A percentile compares a stretch with the other conserved stretches of the same genome.
Evolutionary conservation across 2,888 invertebrate species (phyloP).

Genomic region (Diarsia brunnea): DNA sequence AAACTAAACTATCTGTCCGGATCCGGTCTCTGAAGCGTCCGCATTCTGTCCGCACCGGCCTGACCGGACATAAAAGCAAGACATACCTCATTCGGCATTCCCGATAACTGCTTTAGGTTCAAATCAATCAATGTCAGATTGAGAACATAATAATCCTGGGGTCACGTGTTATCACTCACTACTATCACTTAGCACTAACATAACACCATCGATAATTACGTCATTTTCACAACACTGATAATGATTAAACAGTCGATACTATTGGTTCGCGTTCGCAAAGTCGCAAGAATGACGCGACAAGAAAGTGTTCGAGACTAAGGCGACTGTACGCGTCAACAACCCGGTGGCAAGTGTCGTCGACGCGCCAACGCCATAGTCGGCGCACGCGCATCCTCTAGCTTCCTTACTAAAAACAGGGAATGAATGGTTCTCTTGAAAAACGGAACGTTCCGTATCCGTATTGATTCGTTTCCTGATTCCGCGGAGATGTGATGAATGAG

Average conservation of each 20-base stretch:
- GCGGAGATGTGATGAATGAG: slow-evolving; percentile 66
- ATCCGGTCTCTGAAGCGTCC: neutral
- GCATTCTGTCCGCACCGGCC: neutral
- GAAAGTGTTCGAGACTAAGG: slow-evolving; percentile 57
- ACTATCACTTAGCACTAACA: slow-evolving; percentile 58
- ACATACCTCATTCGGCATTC: slow-evolving; percentile 81
- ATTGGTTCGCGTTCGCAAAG: slow-evolving; percentile 36
- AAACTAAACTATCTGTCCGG: neutral
- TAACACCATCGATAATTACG: slow-evolving; percentile 53
- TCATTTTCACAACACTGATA: slow-evolving; percentile 51
- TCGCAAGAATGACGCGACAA: slow-evolving; percentile 42
- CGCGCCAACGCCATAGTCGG: slow-evolving; percentile 42
- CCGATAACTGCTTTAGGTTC: slow-evolving; percentile 59
- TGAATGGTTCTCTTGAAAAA: slow-evolving; percentile 57
- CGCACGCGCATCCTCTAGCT: slow-evolving; percentile 66
- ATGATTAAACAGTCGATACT: slow-evolving; percentile 46
- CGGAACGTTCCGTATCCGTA: slow-evolving; percentile 76
- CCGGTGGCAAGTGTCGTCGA: slow-evolving; percentile 70
- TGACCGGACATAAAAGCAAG: slow-evolving; percentile 48
- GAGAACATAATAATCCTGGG: slow-evolving; percentile 56
- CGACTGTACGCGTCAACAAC: slow-evolving; percentile 73
- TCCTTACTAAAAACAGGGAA: slow-evolving; percentile 72
- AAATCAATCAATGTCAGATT: slow-evolving; percentile 71
- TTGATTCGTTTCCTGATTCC: slow-evolving; percentile 69
- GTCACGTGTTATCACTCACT: slow-evolving; percentile 67